Percentiles rank a stretch among this genome's conserved stretches.
Evolutionary conservation across 1,140 invertebrate genomes (phyloP).

Genomic region (Gryllus bimaculatus): DNA sequence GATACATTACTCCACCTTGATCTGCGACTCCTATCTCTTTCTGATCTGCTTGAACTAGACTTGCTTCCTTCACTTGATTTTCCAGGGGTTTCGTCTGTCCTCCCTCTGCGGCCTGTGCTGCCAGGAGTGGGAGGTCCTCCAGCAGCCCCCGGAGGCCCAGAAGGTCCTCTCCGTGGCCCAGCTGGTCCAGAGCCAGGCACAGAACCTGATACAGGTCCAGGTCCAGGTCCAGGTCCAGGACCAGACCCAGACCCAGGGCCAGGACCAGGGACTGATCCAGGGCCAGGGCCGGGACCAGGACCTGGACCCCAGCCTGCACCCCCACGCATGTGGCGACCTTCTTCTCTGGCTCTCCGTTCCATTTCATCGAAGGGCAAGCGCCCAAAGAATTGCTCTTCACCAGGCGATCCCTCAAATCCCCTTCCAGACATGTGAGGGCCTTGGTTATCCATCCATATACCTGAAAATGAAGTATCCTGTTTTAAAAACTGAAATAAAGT

Average conservation of each 20-base stretch:
- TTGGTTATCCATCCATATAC: constrained; percentile 25
- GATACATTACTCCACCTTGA: constrained; percentile 23
- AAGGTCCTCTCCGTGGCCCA: no score
- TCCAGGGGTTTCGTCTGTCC: not conserved
- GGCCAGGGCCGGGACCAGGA: not conserved
- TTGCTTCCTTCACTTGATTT: not conserved
- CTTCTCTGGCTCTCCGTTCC: constrained; percentile 18
- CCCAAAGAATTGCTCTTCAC: constrained; percentile 24
- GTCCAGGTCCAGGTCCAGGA: not conserved
- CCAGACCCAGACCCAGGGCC: constrained; percentile 8
- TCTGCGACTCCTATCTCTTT: constrained; percentile 10
- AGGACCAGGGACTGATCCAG: not conserved
- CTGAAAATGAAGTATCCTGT: constrained; percentile 21
- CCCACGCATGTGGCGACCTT: constrained; percentile 13
- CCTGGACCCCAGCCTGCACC: constrained; percentile 9
- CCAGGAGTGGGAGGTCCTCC: constrained; percentile 14
- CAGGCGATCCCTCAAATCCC: constrained; percentile 20
- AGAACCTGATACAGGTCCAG: not conserved
- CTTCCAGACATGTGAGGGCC: constrained; percentile 25
- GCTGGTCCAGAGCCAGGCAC: not conserved
- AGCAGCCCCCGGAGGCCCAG: not conserved
- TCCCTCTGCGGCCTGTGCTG: not conserved
- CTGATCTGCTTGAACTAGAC: not conserved
- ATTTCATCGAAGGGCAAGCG: constrained; percentile 35
- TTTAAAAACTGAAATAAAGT: no score